These are phyloP conservation scores for Micromesistius poutassou DNA, from an alignment of 2,797 vertebrate genomes.

Conservation along the genomic window DNA sequence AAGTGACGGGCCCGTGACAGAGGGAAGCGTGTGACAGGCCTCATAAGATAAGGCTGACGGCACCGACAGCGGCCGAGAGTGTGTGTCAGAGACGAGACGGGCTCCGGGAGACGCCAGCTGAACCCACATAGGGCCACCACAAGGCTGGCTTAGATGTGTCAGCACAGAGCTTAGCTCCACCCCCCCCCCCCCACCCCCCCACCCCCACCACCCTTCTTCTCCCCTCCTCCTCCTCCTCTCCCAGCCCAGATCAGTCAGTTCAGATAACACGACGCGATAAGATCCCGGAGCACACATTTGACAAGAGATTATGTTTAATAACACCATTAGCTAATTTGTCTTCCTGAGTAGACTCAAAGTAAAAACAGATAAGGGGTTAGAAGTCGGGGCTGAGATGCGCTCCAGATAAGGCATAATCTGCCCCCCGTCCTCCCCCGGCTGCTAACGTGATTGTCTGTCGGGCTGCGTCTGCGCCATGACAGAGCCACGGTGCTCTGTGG, in stretches of 20 bases:
- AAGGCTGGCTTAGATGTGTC: conserved; percentile 32
- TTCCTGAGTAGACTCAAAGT: not conserved
- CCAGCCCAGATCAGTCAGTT: conserved; percentile 26
- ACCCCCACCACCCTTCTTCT: too few relatives aligned
- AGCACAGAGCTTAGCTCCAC: conserved; percentile 18
- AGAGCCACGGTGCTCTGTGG: not conserved
- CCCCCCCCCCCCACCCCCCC: conserved; percentile 3
- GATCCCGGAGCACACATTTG: not conserved
- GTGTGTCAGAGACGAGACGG: conserved; percentile 25
- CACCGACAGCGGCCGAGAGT: conserved; percentile 23
- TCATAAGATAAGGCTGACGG: conserved; percentile 32
- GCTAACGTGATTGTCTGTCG: not conserved
- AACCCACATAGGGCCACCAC: conserved; percentile 33
- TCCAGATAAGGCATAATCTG: not conserved
- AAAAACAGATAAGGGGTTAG: not conserved
- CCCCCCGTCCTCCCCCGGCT: too few relatives aligned
- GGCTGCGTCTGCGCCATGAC: not conserved
- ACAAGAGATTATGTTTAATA: not conserved
- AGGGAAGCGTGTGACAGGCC: conserved; percentile 18
- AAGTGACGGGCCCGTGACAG: conserved; percentile 24
- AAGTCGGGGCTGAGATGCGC: not conserved
- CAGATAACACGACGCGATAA: conserved; percentile 23
- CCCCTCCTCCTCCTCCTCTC: conserved; percentile 11
- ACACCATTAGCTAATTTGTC: not conserved
- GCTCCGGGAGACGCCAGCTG: conserved; percentile 35